A percentile compares a stretch with the other conserved stretches of the same genome.
These are phyloP conservation scores for Acestrorhynchus altus DNA, from an alignment of 2,797 vertebrate genomes.

Conservation along the genomic window DNA sequence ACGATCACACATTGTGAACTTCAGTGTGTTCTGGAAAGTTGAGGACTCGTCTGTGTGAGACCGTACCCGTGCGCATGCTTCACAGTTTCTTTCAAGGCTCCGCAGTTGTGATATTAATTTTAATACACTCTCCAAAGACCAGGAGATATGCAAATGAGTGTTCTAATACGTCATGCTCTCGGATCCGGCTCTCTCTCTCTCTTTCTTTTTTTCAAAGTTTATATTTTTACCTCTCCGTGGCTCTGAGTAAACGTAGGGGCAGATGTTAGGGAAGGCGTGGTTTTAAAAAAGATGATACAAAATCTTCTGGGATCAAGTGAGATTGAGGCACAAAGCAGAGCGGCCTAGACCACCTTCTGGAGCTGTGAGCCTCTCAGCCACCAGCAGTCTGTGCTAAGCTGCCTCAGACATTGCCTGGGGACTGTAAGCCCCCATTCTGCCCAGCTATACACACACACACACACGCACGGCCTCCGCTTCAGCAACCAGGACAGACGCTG, in stretches of 20 bases:
- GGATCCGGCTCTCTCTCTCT: no score
- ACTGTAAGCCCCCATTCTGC: conserved; percentile 35
- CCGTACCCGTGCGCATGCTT: background rate
- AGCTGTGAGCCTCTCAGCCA: conserved; percentile 37
- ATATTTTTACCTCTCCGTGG: background rate
- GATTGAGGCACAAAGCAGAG: conserved; percentile 36
- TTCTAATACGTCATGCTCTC: background rate
- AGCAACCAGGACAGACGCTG: conserved; percentile 48
- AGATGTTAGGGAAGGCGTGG: conserved; percentile 23
- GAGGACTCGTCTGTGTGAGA: background rate
- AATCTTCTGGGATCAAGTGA: conserved; percentile 38
- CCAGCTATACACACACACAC: background rate
- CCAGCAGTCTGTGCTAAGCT: conserved; percentile 33
- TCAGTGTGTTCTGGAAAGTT: conserved; percentile 26
- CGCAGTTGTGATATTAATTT: background rate
- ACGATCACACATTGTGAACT: conserved; percentile 27
- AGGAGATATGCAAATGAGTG: background rate
- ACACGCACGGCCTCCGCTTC: conserved; percentile 9
- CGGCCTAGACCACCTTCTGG: conserved; percentile 47
- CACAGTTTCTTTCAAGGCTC: background rate
- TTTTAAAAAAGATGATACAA: conserved; percentile 40
- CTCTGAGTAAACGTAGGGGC: conserved; percentile 7
- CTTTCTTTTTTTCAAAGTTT: background rate
- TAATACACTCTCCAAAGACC: background rate
- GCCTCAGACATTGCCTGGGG: conserved; percentile 31